Base-by-base conservation (phyloP, 1,140 invertebrate species). In the Uloborus diversus region DNA sequence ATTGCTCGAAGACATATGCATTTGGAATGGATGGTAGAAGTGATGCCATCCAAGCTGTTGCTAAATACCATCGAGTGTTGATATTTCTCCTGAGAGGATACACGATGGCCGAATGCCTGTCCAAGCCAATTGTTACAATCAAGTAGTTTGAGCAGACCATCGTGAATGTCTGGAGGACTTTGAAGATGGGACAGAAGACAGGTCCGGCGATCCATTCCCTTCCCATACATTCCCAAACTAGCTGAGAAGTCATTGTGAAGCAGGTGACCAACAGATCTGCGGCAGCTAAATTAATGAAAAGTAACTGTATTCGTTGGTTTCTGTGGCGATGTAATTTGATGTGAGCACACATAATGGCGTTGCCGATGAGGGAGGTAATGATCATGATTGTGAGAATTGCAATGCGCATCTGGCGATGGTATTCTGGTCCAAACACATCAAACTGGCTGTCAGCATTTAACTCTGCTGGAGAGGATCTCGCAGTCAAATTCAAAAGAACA, bases 101-200 rank as follows among this genome's bases (percentile, higher is more conserved):
- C 0, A 81, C 64, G 3, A 81, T 61, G 4, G 80, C 80, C 1
- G 27, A 23, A 30, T 87, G 86, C 11, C 87, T 75, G 79, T 88
- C 87, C 25, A 88, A 81, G 7, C 86, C 87, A 13, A 88, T 84
- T 14, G 86, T 85, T 2, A 88, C 85, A 13, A 88, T 79, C 83
- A 87, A 85, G 79, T 87, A 87, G 57, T 85, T 86, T 66, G 86
- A 87, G 33, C 85, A 83, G 68, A 87, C 86, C 81, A 87, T 85
- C 70, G 86, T 80, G 61, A 87, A 86, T 17, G 84, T 86, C 81
- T 87, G 86, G 2, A 85, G 61, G 61, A 86, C 86, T 80, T 88
- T 88, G 20, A 87, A 79, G 5, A 86, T 57, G 57, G 84, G 82
- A 75, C 87, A 87, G 80, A 85, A 82, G 23, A 84, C 68, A 32